A percentile compares a stretch with the other conserved stretches of the same genome.
Evolutionary conservation across 2,888 invertebrate species (phyloP).

Genomic region (Hermodice carunculata): DNA sequence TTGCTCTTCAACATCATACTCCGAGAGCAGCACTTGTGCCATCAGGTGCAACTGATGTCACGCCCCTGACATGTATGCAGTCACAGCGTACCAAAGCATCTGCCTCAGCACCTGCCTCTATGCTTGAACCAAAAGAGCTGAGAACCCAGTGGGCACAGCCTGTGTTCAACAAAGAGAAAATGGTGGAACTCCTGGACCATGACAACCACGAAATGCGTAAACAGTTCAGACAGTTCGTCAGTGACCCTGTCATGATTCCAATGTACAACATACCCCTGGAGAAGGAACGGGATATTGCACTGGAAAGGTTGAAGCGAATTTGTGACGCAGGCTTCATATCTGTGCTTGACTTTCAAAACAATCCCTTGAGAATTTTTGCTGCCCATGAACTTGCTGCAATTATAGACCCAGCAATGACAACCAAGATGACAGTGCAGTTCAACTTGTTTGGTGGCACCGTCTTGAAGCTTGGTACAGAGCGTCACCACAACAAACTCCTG

Average conservation of each 20-base stretch:
- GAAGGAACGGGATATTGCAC: slow-evolving; percentile 45
- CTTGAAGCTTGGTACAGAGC: slow-evolving; percentile 66
- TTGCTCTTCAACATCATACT: no score
- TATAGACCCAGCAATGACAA: slow-evolving; percentile 48
- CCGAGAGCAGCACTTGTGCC: no score
- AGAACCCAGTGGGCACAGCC: slow-evolving; percentile 5
- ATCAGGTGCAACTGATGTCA: no score
- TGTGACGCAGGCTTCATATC: slow-evolving; percentile 49
- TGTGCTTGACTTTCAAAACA: slow-evolving; percentile 46
- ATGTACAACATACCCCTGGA: slow-evolving; percentile 44
- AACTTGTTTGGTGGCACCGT: slow-evolving; percentile 68
- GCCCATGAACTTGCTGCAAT: slow-evolving; percentile 49
- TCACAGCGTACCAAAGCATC: background rate
- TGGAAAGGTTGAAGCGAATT: slow-evolving; percentile 40
- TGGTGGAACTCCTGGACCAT: slow-evolving; percentile 44
- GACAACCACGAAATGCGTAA: slow-evolving; percentile 48
- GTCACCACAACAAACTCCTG: slow-evolving; percentile 60
- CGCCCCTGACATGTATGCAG: no score
- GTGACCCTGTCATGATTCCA: slow-evolving; percentile 33
- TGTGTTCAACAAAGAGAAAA: slow-evolving; percentile 31
- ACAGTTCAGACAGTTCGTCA: slow-evolving; percentile 37
- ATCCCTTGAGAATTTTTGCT: slow-evolving; percentile 47
- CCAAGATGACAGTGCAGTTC: slow-evolving; percentile 57
- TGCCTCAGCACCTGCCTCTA: background rate
- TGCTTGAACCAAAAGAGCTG: slow-evolving; percentile 6